Evolutionary conservation across 2,113 vertebrate genomes (phyloP), one percentile per base, ranked within the genome.

Genomic region (zebrafish (Danio rerio)): DNA sequence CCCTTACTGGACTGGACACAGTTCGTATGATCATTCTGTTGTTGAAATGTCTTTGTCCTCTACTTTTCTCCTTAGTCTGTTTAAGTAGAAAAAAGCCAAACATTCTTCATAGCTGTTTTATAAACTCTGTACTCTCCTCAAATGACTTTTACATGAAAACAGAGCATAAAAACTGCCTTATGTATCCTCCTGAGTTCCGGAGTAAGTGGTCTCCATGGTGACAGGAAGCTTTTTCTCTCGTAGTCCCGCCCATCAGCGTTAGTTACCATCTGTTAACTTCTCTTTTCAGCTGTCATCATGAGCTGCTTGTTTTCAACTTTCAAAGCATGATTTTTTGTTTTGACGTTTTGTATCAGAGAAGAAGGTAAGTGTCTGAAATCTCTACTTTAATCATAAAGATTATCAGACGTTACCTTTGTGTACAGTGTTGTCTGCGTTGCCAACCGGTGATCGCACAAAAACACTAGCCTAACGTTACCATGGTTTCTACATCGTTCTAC

Each of bases 221-320:
- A 85, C 79, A 8, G 50, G n/a, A 70, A 65, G 65, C 52, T 76
- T 50, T n/a, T 80, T 79, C 13, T 73, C 58, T 65, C 8, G 65
- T 56, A 59, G 55, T 65, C 69, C 79, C 72, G 21, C 78, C 71
- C 47, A 18, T 12, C 72, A 59, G 65, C 78, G 59, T 49, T 61
- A 40, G 31, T 73, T 9, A n/a, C n/a, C 45, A 59, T 69, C 53
- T 81, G 83, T 68, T 52, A 50, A 58, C 7, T 18, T 75, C 55
- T 75, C 16, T 40, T 58, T 75, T 45, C 55, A 75, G 42, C 42
- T 18, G n/a, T 10, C 47, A 70, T 70, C 18, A 70, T 70, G 11
- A 20, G 49, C 49, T 20, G 47, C 18, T 70, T 18, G 6, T 50
- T 49, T 13, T 70, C 9, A 21, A n/a, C 6, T 45, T 45, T 58